These are phyloP conservation scores for Cataglyphis cursor DNA, from an alignment of 2,888 invertebrate species.

Conservation along the genomic window DNA sequence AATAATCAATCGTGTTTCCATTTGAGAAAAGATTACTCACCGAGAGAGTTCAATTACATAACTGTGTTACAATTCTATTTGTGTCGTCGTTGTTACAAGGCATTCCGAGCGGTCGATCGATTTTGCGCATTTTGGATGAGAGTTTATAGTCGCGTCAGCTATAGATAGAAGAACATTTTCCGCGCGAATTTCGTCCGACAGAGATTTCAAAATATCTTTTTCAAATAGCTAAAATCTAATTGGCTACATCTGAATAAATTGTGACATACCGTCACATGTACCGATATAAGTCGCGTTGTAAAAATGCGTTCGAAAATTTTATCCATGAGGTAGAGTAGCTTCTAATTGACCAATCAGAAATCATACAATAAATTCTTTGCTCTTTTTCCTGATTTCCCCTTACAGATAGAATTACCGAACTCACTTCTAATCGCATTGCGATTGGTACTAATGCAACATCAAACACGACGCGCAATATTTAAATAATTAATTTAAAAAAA, in stretches of 20 bases:
- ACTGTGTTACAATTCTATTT: slow-evolving; percentile 12
- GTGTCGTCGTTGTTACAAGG: background rate
- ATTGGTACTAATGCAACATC: background rate
- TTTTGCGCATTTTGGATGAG: slow-evolving; percentile 11
- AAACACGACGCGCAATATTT: background rate
- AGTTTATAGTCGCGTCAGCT: background rate
- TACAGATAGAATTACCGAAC: too few species aligned
- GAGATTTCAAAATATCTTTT: background rate
- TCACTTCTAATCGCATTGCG: background rate
- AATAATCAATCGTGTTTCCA: background rate
- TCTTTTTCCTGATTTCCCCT: too few species aligned
- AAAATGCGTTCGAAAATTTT: too few species aligned
- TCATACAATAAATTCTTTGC: too few species aligned
- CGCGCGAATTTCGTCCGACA: background rate
- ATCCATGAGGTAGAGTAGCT: too few species aligned
- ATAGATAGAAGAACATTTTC: background rate
- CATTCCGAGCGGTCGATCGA: background rate
- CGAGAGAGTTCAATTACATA: background rate
- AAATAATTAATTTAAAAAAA: background rate
- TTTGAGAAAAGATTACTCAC: background rate
- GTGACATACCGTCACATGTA: background rate
- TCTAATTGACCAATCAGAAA: too few species aligned
- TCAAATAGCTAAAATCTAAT: background rate
- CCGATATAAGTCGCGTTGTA: background rate
- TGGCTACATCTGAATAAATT: background rate